Evolutionary conservation across 2,797 vertebrate species (phyloP), one percentile per base, ranked within the genome.

Genomic region (Hafferia zeledoni): DNA sequence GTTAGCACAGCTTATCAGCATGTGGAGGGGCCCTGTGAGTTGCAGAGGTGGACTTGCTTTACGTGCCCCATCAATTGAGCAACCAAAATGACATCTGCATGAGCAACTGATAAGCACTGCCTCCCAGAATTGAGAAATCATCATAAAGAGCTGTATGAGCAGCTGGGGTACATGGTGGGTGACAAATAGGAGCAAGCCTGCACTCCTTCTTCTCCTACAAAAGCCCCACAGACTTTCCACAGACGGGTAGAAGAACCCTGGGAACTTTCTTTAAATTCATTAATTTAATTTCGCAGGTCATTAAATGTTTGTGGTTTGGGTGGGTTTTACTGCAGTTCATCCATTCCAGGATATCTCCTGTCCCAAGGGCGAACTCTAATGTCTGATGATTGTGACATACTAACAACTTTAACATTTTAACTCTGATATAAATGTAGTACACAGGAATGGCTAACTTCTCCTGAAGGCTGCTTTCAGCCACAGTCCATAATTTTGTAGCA

Each of bases 1-100:
- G 55, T 87, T 47, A 93, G 78, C 55, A 63, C 44, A 90, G 70
- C 59, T 94, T 92, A 93, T 79, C 81, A 94, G 74, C 24, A 61
- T 20, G 15, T 1, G 3, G 56, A 77, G 52, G 28, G 76, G 49
- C 72, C 90, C 41, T 4, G 1, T 13, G 47, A 85, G 43, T 56
- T 69, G 52, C 23, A 70, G 68, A 70, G 37, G 16, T 37, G 87
- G 65, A 64, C 57, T 44, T 81, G 80, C 49, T 85, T 49, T 41
- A 68, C 74, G 72, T 75, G 90, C 41, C 33, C 49, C 35, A 70
- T 25, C 76, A 75, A 70, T 5, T 90, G 76, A 90, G 69, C 83
- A 81, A 86, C 85, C 52, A 23, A 81, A 93, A 93, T 30, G 68
- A 67, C 47, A 70, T 83, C 44, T 64, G 80, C 92, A 44, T 22